These are phyloP conservation scores for Ericerus pela DNA, from an alignment of 1,140 invertebrate species.

Conservation along the genomic window DNA sequence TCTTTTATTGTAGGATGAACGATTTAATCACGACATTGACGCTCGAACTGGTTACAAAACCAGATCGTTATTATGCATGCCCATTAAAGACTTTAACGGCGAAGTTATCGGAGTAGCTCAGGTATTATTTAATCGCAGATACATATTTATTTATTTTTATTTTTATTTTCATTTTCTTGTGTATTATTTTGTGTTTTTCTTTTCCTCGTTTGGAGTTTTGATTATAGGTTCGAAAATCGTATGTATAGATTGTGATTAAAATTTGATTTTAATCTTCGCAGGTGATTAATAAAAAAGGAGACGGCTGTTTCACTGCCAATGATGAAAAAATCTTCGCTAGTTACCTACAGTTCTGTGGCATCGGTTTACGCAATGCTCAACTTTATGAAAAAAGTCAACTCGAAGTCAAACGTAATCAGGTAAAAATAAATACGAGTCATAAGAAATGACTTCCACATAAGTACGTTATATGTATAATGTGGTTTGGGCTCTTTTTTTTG, in stretches of 20 bases:
- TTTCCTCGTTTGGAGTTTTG: not conserved
- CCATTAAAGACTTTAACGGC: constrained; percentile 86
- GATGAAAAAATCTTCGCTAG: constrained; percentile 85
- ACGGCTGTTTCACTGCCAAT: constrained; percentile 60
- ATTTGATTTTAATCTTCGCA: too few species aligned
- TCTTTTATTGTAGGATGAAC: constrained; percentile 46
- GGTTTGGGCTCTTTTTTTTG: too few species aligned
- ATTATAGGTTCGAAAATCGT: not conserved
- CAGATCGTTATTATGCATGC: constrained; percentile 82
- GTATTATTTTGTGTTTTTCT: not conserved
- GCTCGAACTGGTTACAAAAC: constrained; percentile 84
- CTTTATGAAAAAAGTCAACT: constrained; percentile 84
- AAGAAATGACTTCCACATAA: too few species aligned
- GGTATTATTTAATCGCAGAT: constrained; percentile 34
- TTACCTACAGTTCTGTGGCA: constrained; percentile 91
- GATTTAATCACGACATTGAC: constrained; percentile 89
- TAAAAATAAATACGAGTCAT: constrained; percentile 27
- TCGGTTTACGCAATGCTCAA: constrained; percentile 79
- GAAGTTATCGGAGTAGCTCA: constrained; percentile 92
- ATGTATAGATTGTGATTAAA: too few species aligned
- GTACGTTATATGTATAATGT: too few species aligned
- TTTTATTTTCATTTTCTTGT: too few species aligned
- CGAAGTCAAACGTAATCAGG: constrained; percentile 88
- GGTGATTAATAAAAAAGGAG: constrained; percentile 85
- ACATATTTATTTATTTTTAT: not conserved